phyloP scores from a whole-genome alignment of 1,140 invertebrate genomes.

The Nymphalis io region DNA sequence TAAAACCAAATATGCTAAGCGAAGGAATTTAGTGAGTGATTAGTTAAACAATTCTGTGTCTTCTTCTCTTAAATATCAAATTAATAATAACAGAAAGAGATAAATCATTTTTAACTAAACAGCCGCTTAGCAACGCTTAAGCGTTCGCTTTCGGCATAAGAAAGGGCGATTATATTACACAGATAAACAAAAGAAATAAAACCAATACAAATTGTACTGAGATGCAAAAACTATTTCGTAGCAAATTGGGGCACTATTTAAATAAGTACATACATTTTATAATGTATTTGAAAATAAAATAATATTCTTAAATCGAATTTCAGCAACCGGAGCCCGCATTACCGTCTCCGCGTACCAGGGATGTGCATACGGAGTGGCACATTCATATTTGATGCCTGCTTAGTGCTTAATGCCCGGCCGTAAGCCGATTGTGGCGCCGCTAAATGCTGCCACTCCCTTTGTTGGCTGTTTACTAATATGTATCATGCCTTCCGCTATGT shows the following conservation, averaged over 20 bases:
- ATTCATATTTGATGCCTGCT: conserved; percentile 66
- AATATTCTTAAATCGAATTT: conserved; percentile 1
- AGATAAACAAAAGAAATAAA: too few relatives aligned
- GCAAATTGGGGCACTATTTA: background rate
- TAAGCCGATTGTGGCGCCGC: conserved; percentile 62
- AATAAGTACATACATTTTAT: background rate
- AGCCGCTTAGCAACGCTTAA: too few relatives aligned
- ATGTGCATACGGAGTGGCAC: conserved; percentile 46
- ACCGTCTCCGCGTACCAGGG: conserved; percentile 10
- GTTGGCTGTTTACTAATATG: conserved; percentile 44
- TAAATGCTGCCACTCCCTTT: conserved; percentile 60
- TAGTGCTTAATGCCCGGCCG: conserved; percentile 58
- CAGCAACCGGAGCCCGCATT: conserved; percentile 14
- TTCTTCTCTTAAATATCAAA: too few relatives aligned
- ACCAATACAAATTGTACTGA: too few relatives aligned
- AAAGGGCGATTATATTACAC: too few relatives aligned
- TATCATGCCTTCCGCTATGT: conserved; percentile 27
- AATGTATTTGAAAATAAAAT: background rate
- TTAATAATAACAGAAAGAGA: too few relatives aligned
- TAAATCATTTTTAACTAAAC: too few relatives aligned
- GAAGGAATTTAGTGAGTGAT: too few relatives aligned
- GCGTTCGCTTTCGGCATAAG: too few relatives aligned
- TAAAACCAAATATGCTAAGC: too few relatives aligned
- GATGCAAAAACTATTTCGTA: too few relatives aligned
- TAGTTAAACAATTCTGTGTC: too few relatives aligned